Evolutionary conservation across 1,140 invertebrate genomes (phyloP), one percentile per base, ranked within the genome.

Genomic region (Himalopsyche phryganea): DNA sequence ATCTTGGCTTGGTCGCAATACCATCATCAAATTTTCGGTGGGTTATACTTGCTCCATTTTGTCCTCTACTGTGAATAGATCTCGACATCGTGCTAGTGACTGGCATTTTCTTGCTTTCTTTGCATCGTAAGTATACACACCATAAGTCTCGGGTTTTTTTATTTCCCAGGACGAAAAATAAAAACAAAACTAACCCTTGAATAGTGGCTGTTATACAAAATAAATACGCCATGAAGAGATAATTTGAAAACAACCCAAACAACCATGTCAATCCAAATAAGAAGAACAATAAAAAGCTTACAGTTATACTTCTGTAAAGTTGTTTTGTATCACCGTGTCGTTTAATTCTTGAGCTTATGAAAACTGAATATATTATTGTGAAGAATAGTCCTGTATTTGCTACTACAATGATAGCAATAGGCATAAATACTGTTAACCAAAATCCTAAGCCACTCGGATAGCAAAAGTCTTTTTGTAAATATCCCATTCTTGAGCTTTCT

Each of bases 141-240:
- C 80, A 81, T 20, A 80, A 54, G 50, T 75, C 72, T 41, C 78
- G 69, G 0, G 79, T 78, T 63, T 77, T 78, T 49, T 77, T 77
- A 62, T 80, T 79, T 11, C 76, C 72, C 2, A 79, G 33, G 1
- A 81, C 71, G 56, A 80, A 80, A 65, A 81, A 81, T 11, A 80
- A 28, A 61, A 79, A 81, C 33, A 81, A 58, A 9, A 80, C 71
- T 32, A 79, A 74, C 0, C 80, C 80, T 69, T 81, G 80, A 45
- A 74, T 71, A 0, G 78, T 78, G 0, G 71, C 73, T 1, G 74
- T 76, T 7, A 80, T 61, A 33, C 74, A 77, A 60, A 81, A 81
- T 5, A 81, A 59, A 56, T 79, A 80, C 1, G 74, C 69, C n/a
- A 71, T 70, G 0, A 75, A 68, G 1, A 78, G 51, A 52, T 74